phyloP scores from a whole-genome alignment of 2,797 vertebrate species.

The Euthynnus affinis region DNA sequence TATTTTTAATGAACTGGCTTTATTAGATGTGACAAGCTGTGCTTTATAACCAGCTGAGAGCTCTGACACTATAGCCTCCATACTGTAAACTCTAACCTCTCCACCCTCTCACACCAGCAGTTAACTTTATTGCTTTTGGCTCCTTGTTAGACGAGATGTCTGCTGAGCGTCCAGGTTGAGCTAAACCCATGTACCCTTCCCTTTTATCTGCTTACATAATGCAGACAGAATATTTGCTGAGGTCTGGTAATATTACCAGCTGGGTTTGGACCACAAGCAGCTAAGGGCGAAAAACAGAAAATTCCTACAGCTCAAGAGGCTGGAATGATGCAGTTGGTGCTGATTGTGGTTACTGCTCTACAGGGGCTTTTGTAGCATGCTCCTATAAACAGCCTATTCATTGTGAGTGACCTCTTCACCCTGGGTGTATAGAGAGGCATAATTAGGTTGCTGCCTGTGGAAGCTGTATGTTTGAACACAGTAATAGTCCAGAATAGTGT shows the following conservation, averaged over 20 bases:
- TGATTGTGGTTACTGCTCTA: slow-evolving; percentile 56
- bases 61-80: not conserved
- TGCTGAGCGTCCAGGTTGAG: slow-evolving; percentile 43
- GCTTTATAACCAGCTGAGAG: slow-evolving; percentile 7
- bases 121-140: slow-evolving; percentile 6
- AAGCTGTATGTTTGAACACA: slow-evolving; percentile 45
- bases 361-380: slow-evolving; percentile 56
- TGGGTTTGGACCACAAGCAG: slow-evolving; percentile 6
- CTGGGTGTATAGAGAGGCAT: slow-evolving; percentile 48
- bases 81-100: slow-evolving; percentile 16
- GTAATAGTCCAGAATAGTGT: slow-evolving; percentile 54
- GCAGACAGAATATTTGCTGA: slow-evolving; percentile 49
- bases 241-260: slow-evolving; percentile 37
- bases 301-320: slow-evolving; percentile 34
- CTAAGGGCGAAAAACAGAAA: slow-evolving; percentile 23
- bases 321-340: slow-evolving; percentile 49
- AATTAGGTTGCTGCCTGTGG: slow-evolving; percentile 59
- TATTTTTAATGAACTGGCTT: not conserved
- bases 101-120: not conserved
- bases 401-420: slow-evolving; percentile 79
- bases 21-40: slow-evolving; percentile 4
- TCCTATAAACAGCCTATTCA: slow-evolving; percentile 58
- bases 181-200: slow-evolving; percentile 28
- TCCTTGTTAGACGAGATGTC: slow-evolving; percentile 22
- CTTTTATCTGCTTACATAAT: slow-evolving; percentile 62